Base-by-base conservation (phyloP, 1,140 invertebrate genomes). In the Steinernema feltiae region DNA sequence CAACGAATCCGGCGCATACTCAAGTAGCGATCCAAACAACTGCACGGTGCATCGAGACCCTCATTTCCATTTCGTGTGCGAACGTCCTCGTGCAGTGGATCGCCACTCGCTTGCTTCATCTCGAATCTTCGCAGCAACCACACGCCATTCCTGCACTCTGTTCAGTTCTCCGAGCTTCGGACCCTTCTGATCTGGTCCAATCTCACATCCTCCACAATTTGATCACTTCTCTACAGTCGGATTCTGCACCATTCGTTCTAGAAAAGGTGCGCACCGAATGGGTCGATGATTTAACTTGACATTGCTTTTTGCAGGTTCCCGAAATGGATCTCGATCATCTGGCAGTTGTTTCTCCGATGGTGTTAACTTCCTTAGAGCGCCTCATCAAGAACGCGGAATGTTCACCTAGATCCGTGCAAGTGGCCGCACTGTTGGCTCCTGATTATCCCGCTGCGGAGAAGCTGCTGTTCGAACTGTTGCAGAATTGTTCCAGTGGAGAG, bases 11-110 rank as follows among this genome's bases (percentile, higher is more conserved):
- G n/a, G 41, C 63, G n/a, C 72, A 81, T 41, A 63, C 72, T 1
- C 72, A 83, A 70, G 29, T 48, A 21, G 76, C 82, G 81, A 82
- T 82, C 3, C 81, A 82, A 82, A 82, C 81, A 72, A 32, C 76
- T 30, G 41, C 78, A 30, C 80, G 74, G 7, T 30, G 76, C 41
- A 82, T 82, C 21, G 30, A 32, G 18, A 35, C 32, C 15, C 32
- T 71, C 3, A 71, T 71, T 29, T 35, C 70, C 7, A 71, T 71
- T 27, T 31, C 74, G 29, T 83, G 81, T 69, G 81, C 81, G 24
- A 81, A 82, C 63, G 29, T 30, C 7, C 78, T 84, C 12, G 79
- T 80, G 24, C 80, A 86, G 32, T 84, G 83, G 83, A 75, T 86
- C 21, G 73, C 76, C n/a, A 53, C 53, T 31, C 77, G 76, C 17